A percentile compares a stretch with the other conserved stretches of the same genome.
Evolutionary conservation across 2,797 vertebrate genomes (phyloP).

Genomic region (Parambassis ranga): DNA sequence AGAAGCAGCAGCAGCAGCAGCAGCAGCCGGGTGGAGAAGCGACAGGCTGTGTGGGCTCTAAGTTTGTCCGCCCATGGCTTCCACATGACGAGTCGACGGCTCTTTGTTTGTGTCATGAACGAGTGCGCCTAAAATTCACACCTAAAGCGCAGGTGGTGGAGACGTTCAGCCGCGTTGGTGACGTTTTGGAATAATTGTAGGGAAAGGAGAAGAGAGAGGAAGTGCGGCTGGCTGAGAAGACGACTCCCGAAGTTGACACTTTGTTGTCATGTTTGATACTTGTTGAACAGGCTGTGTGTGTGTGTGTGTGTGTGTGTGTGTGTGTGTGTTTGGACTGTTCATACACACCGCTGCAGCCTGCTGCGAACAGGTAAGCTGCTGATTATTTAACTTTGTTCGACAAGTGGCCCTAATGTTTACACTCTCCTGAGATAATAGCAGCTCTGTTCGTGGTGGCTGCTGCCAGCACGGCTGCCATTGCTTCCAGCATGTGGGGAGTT

Average conservation of each 20-base stretch:
- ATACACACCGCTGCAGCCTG: slow-evolving; percentile 18
- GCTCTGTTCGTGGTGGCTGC: background rate
- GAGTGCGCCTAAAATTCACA: background rate
- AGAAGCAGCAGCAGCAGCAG: too few relatives aligned
- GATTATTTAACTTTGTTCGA: background rate
- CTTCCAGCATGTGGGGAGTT: background rate
- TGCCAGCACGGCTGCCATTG: background rate
- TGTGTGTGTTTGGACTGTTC: too few relatives aligned
- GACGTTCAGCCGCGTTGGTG: background rate
- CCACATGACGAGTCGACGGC: slow-evolving; percentile 37
- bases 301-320: too few relatives aligned
- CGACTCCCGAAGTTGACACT: slow-evolving; percentile 40
- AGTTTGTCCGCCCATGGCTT: slow-evolving; percentile 75
- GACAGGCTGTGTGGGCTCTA: slow-evolving; percentile 30
- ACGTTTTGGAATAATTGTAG: slow-evolving; percentile 3
- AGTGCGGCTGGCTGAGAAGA: background rate
- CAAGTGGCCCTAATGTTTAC: background rate
- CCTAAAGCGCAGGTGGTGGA: background rate
- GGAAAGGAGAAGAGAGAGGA: background rate
- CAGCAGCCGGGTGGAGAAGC: slow-evolving; percentile 32
- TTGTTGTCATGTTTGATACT: slow-evolving; percentile 50
- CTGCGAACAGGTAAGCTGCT: slow-evolving; percentile 48
- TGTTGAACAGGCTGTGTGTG: slow-evolving; percentile 53
- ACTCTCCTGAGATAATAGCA: background rate
- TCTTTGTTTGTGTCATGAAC: slow-evolving; percentile 63